Conservation (phyloP, 2,888 invertebrate genomes). For the Julus scanicus region DNA sequence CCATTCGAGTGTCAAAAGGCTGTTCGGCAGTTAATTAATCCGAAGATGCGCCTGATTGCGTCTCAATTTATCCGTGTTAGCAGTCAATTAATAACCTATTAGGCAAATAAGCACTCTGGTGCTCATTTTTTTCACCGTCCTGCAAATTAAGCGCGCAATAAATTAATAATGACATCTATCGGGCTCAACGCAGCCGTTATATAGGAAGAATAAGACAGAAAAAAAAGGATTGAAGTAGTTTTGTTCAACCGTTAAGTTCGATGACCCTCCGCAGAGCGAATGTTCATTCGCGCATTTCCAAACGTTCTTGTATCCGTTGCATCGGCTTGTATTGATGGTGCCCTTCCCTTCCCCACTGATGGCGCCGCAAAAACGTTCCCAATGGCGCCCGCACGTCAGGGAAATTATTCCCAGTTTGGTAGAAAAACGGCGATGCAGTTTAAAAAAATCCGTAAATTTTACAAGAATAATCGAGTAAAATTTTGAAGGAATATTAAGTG, state of each 20-base stretch:
- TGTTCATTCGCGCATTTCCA: too few species aligned
- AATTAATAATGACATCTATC: neutral
- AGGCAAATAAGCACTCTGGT: neutral
- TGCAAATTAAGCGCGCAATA: neutral
- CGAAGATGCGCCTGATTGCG: neutral
- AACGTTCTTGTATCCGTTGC: neutral
- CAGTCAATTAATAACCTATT: conserved; percentile 1
- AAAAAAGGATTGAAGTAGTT: neutral
- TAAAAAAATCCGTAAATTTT: too few species aligned
- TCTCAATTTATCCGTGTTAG: neutral
- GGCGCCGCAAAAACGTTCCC: neutral
- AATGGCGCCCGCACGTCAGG: neutral
- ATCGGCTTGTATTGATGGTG: neutral
- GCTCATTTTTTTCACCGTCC: neutral
- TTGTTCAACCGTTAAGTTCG: neutral
- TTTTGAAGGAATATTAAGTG: too few species aligned
- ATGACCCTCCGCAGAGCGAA: conserved; percentile 1
- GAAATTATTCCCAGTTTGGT: too few species aligned
- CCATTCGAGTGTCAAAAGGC: neutral
- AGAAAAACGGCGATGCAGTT: too few species aligned
- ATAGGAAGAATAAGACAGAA: neutral
- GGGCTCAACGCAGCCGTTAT: neutral
- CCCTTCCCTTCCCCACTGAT: neutral
- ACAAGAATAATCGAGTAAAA: too few species aligned
- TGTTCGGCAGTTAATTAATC: neutral